A percentile compares a stretch with the other conserved stretches of the same genome.
phyloP scores from a whole-genome alignment of 2,888 invertebrate genomes.

The Shargacucullia verbasci region DNA sequence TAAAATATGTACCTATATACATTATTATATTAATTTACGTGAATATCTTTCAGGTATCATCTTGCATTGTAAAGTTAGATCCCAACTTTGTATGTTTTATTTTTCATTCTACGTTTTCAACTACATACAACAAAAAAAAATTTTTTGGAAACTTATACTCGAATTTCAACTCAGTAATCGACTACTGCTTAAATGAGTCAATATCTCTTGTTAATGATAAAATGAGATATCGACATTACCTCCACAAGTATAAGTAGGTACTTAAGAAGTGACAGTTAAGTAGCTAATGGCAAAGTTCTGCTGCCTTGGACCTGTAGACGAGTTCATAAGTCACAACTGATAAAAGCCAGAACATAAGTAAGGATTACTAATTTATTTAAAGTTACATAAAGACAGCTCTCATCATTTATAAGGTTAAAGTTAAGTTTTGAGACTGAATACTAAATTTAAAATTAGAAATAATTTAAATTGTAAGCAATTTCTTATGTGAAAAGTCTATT shows the following conservation, averaged over 20 bases:
- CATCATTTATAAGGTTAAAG: slow-evolving; percentile 2
- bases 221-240: slow-evolving; percentile 7
- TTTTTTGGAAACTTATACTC: no score
- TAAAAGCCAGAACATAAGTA: slow-evolving; percentile 10
- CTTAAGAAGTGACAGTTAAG: slow-evolving; percentile 5
- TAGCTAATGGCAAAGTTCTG: slow-evolving; percentile 12
- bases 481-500: slow-evolving; percentile 30
- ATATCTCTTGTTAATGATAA: slow-evolving; percentile 12
- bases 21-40: no score
- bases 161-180: no score
- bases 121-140: no score
- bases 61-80: no score
- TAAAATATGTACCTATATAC: slow-evolving; percentile 7
- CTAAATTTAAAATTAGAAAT: slow-evolving; percentile 17
- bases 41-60: no score
- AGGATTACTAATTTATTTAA: slow-evolving; percentile 8
- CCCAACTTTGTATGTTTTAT: no score
- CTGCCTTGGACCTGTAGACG: neutral
- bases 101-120: no score
- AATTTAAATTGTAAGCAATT: slow-evolving; percentile 42
- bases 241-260: slow-evolving; percentile 3
- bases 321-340: slow-evolving; percentile 14
- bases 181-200: slow-evolving; percentile 6
- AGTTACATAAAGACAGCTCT: no score
- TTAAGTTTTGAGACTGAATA: slow-evolving; percentile 19